These are phyloP conservation scores for Marcusenius ussheri DNA, from an alignment of 2,113 vertebrate species.

Conservation along the genomic window DNA sequence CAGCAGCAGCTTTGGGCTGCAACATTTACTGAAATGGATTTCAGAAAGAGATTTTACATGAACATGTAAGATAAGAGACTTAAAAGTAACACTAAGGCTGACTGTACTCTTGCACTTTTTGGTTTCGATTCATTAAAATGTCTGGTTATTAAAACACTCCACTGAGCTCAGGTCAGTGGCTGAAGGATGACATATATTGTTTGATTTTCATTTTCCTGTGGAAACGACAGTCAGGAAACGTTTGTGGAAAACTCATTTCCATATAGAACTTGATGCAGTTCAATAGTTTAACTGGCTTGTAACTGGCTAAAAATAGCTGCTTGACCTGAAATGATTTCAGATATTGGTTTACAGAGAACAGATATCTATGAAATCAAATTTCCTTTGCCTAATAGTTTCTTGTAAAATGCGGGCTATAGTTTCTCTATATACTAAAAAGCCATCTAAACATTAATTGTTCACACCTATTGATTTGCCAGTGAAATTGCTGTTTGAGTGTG, in stretches of 20 bases:
- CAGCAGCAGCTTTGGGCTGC: not conserved
- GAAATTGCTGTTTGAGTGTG: not conserved
- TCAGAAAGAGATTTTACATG: not conserved
- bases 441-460: not conserved
- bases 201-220: not conserved
- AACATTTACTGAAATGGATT: not conserved
- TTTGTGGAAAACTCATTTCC: constrained; percentile 10
- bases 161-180: not conserved
- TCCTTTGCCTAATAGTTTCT: not conserved
- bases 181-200: not conserved
- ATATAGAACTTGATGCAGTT: not conserved
- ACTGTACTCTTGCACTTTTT: not conserved
- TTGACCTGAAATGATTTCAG: not conserved
- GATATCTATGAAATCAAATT: not conserved
- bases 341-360: not conserved
- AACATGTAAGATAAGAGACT: not conserved
- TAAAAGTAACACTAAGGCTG: not conserved
- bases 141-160: not conserved
- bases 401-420: not conserved
- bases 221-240: not conserved
- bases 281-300: not conserved
- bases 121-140: not conserved
- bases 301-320: not conserved
- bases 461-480: not conserved
- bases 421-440: not conserved